Conservation (phyloP, 1,140 invertebrate genomes). For the Drosophila parabipectinata region DNA sequence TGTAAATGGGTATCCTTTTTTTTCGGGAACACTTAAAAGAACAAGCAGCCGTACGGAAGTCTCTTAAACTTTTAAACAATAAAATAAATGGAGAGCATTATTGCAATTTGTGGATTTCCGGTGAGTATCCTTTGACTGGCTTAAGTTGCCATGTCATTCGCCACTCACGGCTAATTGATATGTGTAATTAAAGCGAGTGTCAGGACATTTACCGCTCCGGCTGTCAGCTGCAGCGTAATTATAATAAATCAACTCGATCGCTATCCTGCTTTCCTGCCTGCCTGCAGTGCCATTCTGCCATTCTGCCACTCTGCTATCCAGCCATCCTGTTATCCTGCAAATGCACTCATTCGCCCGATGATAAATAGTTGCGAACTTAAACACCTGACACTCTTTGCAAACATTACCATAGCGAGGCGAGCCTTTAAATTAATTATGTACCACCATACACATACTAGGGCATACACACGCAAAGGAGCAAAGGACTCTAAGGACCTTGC, state of each 20-base stretch:
- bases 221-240: constrained; percentile 77
- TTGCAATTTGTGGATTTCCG: constrained; percentile 1
- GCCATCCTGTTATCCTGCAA: constrained; percentile 47
- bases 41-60: not conserved
- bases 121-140: constrained; percentile 36
- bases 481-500: constrained; percentile 1
- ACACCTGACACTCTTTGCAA: constrained; percentile 77
- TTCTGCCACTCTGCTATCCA: not conserved
- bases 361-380: constrained; percentile 63
- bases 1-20: constrained; percentile 4
- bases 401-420: constrained; percentile 55
- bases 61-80: constrained; percentile 1
- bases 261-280: constrained; percentile 30
- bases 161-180: constrained; percentile 47
- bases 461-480: not conserved
- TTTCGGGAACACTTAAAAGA: constrained; percentile 1
- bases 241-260: constrained; percentile 79
- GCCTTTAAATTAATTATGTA: constrained; percentile 79
- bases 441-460: constrained; percentile 7
- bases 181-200: constrained; percentile 47
- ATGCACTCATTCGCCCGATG: constrained; percentile 66
- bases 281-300: constrained; percentile 1
- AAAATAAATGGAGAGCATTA: constrained; percentile 12
- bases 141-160: constrained; percentile 34
- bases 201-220: constrained; percentile 47